A percentile compares a stretch with the other conserved stretches of the same genome.
These are phyloP conservation scores for Rhopalosiphum padi DNA, from an alignment of 1,140 invertebrate genomes.

Conservation along the genomic window DNA sequence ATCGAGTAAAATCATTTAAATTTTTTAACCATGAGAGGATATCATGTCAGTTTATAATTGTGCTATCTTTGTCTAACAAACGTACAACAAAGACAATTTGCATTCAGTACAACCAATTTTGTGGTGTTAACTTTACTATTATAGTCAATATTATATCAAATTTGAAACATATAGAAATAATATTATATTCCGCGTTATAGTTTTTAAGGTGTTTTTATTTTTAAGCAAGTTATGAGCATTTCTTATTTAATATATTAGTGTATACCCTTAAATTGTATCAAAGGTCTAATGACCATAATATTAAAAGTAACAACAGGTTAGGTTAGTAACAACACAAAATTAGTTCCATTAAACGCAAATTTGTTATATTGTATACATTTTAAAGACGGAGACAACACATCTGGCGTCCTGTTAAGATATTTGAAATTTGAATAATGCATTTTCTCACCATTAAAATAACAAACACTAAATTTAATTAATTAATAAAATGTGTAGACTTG, in stretches of 20 bases:
- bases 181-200: neutral
- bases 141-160: neutral
- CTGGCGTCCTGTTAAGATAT: too few relatives aligned
- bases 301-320: neutral
- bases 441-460: neutral
- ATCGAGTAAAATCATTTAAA: neutral
- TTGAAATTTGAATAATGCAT: too few relatives aligned
- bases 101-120: neutral
- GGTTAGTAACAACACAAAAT: neutral
- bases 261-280: neutral
- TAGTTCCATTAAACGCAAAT: neutral
- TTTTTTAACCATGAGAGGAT: neutral
- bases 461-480: neutral
- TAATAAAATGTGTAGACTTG: neutral
- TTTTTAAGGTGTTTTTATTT: neutral
- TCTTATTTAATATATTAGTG: too few relatives aligned
- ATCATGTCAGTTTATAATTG: neutral
- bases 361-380: neutral
- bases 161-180: too few relatives aligned
- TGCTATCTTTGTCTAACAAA: neutral
- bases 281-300: neutral
- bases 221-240: neutral
- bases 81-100: neutral
- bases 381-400: too few relatives aligned
- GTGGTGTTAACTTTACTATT: neutral